Evolutionary conservation across 2,113 vertebrate genomes (phyloP).

Genomic region (Hydropotes inermis): DNA sequence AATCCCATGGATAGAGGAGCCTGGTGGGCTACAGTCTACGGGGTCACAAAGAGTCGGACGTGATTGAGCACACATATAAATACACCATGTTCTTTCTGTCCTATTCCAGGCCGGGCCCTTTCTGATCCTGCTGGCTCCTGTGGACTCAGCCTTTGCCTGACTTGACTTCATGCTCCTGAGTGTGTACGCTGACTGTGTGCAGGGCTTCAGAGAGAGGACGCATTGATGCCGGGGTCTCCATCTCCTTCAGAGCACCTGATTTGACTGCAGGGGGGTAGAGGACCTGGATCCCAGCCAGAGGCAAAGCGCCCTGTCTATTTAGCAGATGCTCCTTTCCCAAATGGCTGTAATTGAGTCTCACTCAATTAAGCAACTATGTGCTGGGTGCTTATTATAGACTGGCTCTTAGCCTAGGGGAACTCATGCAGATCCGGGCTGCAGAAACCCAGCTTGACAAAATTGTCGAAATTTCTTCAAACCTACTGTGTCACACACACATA

Average conservation of each 20-base stretch:
- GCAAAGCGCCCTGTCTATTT: not conserved
- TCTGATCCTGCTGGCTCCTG: not conserved
- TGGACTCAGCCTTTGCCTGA: not conserved
- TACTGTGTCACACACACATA: not conserved
- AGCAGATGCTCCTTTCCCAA: not conserved
- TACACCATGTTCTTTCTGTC: not conserved
- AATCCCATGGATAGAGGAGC: not conserved
- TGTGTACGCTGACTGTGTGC: rapidly evolving
- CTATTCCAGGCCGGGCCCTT: not conserved
- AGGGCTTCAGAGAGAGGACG: not conserved
- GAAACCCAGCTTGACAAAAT: not conserved
- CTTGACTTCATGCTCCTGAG: not conserved
- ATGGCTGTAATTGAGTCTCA: not conserved
- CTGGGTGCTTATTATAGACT: not conserved
- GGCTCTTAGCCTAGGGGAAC: not conserved
- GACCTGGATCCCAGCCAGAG: not conserved
- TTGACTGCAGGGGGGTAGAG: rapidly evolving
- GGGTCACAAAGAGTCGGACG: not conserved
- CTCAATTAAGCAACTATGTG: not conserved
- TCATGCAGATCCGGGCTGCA: not conserved
- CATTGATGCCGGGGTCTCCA: rapidly evolving
- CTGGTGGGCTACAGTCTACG: not conserved
- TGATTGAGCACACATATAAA: not conserved
- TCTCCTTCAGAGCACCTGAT: not conserved
- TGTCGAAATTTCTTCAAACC: not conserved